Conservation (phyloP, 2,888 invertebrate species). For the Athalia cordata region DNA sequence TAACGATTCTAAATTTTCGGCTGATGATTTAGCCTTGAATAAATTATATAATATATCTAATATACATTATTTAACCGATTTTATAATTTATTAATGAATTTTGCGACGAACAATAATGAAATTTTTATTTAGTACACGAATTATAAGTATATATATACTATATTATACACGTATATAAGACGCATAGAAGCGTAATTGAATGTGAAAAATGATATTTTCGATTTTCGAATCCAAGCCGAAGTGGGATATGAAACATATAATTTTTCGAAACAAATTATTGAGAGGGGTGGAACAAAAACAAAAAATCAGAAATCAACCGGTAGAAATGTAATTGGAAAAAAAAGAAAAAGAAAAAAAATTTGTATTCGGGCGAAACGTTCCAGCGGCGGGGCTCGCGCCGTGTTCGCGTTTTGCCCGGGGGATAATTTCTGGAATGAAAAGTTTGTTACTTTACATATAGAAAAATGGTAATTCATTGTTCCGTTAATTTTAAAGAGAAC, state of each 20-base stretch:
- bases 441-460: background rate
- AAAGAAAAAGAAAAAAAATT: too few relatives aligned
- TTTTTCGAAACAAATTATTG: too few relatives aligned
- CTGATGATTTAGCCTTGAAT: background rate
- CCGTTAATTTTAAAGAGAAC: too few relatives aligned
- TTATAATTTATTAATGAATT: slow-evolving; percentile 7
- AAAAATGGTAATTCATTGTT: background rate
- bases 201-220: background rate
- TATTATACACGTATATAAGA: background rate
- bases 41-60: background rate
- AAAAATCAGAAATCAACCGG: too few relatives aligned
- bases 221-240: background rate
- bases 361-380: slow-evolving; percentile 24
- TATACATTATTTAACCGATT: background rate
- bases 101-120: slow-evolving; percentile 28
- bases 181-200: background rate
- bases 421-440: background rate
- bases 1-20: background rate
- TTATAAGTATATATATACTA: background rate
- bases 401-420: slow-evolving; percentile 6
- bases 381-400: slow-evolving; percentile 41
- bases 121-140: background rate
- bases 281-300: too few relatives aligned
- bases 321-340: too few relatives aligned
- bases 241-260: too few relatives aligned